These are phyloP conservation scores for Monopis laevigella DNA, from an alignment of 2,888 invertebrate species.

Conservation along the genomic window DNA sequence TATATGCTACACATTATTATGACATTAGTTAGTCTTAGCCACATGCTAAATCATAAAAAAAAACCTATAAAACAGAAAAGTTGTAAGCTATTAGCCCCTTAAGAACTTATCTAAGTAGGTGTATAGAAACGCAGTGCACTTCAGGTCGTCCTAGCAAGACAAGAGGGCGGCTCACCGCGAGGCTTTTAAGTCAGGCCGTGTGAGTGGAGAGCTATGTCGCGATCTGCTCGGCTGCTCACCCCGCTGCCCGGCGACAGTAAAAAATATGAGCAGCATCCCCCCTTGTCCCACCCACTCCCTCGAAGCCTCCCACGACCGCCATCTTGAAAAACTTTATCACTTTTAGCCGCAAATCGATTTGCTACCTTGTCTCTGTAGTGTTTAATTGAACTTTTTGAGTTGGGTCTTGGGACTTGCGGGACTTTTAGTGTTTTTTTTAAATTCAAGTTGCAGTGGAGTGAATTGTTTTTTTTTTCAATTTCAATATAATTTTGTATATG, in stretches of 20 bases:
- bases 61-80: background rate
- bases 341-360: constrained; percentile 63
- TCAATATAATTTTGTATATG: no score
- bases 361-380: constrained; percentile 31
- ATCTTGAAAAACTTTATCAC: constrained; percentile 65
- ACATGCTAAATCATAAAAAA: background rate
- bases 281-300: constrained; percentile 20
- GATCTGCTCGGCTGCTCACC: constrained; percentile 65
- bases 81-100: no score
- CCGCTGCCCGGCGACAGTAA: constrained; percentile 54
- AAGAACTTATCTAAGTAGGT: background rate
- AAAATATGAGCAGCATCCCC: constrained; percentile 50
- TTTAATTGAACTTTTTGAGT: constrained; percentile 48
- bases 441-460: no score
- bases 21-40: no score
- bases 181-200: constrained; percentile 57
- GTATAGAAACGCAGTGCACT: background rate
- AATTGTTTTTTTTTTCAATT: no score
- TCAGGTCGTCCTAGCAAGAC: constrained; percentile 5
- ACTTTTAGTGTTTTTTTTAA: no score
- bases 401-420: no score
- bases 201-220: constrained; percentile 63
- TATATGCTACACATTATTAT: background rate
- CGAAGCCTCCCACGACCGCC: constrained; percentile 37
- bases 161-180: constrained; percentile 18